phyloP scores from a whole-genome alignment of 2,797 vertebrate species.

The Platalea minor region DNA sequence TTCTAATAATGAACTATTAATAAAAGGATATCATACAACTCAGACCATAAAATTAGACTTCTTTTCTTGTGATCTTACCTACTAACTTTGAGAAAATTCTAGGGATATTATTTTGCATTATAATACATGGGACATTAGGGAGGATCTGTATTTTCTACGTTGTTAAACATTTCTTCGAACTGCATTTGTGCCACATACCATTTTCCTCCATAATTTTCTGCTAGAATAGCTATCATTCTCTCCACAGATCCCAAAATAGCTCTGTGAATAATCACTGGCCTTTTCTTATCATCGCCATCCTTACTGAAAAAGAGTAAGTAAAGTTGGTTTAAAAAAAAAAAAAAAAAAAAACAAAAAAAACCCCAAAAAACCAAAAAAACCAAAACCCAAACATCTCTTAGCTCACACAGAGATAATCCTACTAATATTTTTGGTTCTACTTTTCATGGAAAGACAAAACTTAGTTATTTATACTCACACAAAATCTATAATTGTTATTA shows the following conservation, averaged over 20 bases:
- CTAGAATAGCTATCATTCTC: constrained; percentile 95
- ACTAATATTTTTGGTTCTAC: not conserved
- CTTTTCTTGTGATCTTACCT: not conserved
- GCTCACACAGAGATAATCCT: not conserved
- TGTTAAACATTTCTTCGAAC: not conserved
- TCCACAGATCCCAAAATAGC: constrained; percentile 93
- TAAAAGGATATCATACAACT: not conserved
- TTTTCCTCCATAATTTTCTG: constrained; percentile 93
- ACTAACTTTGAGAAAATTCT: not conserved
- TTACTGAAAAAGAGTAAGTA: constrained; percentile 61
- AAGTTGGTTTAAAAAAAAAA: not conserved
- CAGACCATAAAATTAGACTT: not conserved
- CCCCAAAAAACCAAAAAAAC: no score
- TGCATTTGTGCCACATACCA: constrained; percentile 78
- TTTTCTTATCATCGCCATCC: constrained; percentile 84
- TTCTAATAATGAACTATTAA: not conserved
- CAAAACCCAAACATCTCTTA: not conserved
- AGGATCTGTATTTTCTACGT: not conserved
- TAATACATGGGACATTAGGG: not conserved
- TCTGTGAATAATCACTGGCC: constrained; percentile 95
- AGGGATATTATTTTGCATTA: not conserved
- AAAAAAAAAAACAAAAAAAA: no score
- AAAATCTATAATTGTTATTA: not conserved
- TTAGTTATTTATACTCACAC: not conserved
- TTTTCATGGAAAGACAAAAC: not conserved